Base-by-base conservation (phyloP, 2,888 invertebrate genomes). In the Thymelicus lineola region DNA sequence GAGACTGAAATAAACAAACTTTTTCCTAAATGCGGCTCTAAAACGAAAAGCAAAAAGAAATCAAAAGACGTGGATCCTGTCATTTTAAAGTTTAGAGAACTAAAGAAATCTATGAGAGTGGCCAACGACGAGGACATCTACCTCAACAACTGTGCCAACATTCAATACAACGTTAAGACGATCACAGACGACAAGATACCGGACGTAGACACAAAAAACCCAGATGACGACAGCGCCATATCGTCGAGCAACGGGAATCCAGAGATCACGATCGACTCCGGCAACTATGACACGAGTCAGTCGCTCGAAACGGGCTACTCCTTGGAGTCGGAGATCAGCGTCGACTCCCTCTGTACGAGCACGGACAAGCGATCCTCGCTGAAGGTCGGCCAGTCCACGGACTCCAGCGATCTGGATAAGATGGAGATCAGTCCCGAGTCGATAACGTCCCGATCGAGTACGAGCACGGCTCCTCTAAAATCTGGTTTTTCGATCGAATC, bases 361-460 rank as follows among this genome's bases (percentile, higher is more conserved):
- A 93, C 93, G 6, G 95, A 95, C 74, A 94, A 95, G 72, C 88
- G 95, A 55, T 95, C 94, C 0, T 95, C 95, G 7, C 84, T 95
- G 58, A 95, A 95, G 80, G 95, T 95, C 1, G 95, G 95, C 0
- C 95, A 95, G 73, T 96, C 96, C 0, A 94, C 96, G 10, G 96
- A 96, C 79, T 96, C 96, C 0, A 95, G 95, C 76, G 96, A 96
- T 74, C 93, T 95, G 36, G 95, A 94, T 65, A 95, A 94, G 80
- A 94, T 93, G 93, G 94, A 93, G 81, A 94, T 93, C 62, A 94
- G 93, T 77, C 94, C 93, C 2, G 94, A 94, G 78, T 94, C 94
- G 1, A 80, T 94, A 55, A 94, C 94, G 0, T 94, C 94, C 6
- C 87, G 94, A 35, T 94, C 94, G 1, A 94, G 94, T 75, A 85